These are phyloP conservation scores for Actenoides lindsayi DNA, from an alignment of 2,113 vertebrate species.

Conservation along the genomic window DNA sequence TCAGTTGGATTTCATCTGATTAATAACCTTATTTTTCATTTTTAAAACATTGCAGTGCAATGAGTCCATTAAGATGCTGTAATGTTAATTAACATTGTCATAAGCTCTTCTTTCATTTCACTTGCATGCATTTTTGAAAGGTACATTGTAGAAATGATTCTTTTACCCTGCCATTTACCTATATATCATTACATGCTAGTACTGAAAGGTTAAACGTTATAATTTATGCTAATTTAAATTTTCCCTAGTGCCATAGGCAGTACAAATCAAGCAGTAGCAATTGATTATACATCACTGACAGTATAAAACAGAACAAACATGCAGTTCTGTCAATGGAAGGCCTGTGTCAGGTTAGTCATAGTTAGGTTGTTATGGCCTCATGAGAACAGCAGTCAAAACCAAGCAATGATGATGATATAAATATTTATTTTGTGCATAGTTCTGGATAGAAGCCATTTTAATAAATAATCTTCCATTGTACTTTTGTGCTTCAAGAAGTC, in stretches of 20 bases:
- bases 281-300: conserved; percentile 70
- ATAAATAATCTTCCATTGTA: conserved; percentile 40
- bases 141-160: conserved; percentile 19
- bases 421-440: conserved; percentile 71
- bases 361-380: conserved; percentile 51
- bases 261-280: conserved; percentile 70
- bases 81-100: conserved; percentile 67
- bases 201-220: conserved; percentile 65
- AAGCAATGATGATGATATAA: conserved; percentile 62
- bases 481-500: neutral
- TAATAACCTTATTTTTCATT: conserved; percentile 59
- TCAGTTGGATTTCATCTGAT: conserved; percentile 58
- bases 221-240: conserved; percentile 78
- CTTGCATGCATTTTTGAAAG: conserved; percentile 62
- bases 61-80: conserved; percentile 45
- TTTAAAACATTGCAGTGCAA: conserved; percentile 41
- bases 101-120: conserved; percentile 68
- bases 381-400: conserved; percentile 68
- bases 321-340: conserved; percentile 61
- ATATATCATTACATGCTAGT: conserved; percentile 47
- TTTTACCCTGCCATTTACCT: conserved; percentile 14
- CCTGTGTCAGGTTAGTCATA: conserved; percentile 57
- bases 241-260: conserved; percentile 58
- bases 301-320: conserved; percentile 59
- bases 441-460: conserved; percentile 49